Evolutionary conservation across 2,113 vertebrate genomes (phyloP).

Genomic region (Vicugna pacos): DNA sequence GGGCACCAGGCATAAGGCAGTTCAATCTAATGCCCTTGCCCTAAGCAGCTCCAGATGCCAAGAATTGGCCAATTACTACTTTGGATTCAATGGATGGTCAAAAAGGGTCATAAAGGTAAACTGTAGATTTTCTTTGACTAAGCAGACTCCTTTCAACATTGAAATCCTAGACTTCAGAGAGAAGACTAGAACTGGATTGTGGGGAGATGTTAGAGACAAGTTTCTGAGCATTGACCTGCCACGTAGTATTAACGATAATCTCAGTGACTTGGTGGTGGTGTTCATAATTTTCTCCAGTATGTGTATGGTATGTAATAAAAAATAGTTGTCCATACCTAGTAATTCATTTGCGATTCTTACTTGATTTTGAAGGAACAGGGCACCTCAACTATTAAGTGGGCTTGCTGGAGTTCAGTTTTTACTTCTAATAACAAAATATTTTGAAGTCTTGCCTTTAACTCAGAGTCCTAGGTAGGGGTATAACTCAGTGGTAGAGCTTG

Average conservation of each 20-base stretch:
- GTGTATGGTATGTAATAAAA: background rate
- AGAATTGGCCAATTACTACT: slow-evolving; percentile 70
- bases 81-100: slow-evolving; percentile 87
- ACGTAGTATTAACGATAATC: background rate
- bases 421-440: background rate
- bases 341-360: background rate
- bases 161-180: background rate
- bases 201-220: background rate
- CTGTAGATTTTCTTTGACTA: slow-evolving; percentile 8
- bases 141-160: background rate
- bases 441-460: background rate
- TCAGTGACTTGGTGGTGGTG: background rate
- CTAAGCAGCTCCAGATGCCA: slow-evolving; percentile 86
- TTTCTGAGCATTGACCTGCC: background rate
- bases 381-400: background rate
- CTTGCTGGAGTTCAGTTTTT: background rate
- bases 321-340: background rate
- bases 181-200: background rate
- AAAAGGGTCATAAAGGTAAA: slow-evolving; percentile 87
- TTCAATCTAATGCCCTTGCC: slow-evolving; percentile 66
- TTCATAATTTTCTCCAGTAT: background rate
- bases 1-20: slow-evolving; percentile 75
- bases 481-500: no score
- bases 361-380: background rate
- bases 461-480: background rate